Conservation (phyloP, 92 coral and sea anemone species). For the Phenganax marumi region DNA sequence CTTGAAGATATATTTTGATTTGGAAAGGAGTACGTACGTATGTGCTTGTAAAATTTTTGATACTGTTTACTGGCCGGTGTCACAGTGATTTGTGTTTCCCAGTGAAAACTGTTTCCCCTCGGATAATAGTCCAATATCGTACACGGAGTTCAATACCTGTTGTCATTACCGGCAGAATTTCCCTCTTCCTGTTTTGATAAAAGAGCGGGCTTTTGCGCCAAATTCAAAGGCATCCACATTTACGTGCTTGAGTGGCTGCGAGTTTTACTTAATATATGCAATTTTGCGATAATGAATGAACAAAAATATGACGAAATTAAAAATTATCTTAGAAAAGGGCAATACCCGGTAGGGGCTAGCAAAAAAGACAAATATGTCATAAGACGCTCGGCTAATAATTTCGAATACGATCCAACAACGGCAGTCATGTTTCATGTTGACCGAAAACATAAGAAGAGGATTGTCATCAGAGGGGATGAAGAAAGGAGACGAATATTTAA, state of each 20-base stretch:
- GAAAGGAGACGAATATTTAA: conserved; percentile 42
- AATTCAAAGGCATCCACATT: background rate
- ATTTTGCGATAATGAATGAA: conserved; percentile 44
- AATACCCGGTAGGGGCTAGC: conserved; percentile 24
- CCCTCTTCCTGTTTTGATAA: no score
- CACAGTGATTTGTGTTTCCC: conserved; percentile 12
- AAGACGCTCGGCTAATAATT: conserved; percentile 33
- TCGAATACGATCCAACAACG: conserved; percentile 18
- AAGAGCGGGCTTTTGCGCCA: background rate
- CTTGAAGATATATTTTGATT: no score
- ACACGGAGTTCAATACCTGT: no score
- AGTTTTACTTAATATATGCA: background rate
- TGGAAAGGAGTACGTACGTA: no score
- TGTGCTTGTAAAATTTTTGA: no score
- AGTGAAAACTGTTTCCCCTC: conserved; percentile 2
- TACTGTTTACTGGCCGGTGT: no score
- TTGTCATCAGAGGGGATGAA: conserved; percentile 37
- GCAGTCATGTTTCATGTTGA: conserved; percentile 23
- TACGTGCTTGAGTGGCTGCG: background rate
- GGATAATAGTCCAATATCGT: background rate
- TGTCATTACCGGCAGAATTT: no score
- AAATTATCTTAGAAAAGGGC: conserved; percentile 30
- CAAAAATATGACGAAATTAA: conserved; percentile 43
- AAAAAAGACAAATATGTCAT: conserved; percentile 27
- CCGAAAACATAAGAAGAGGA: background rate